Evolutionary conservation across 1,140 invertebrate genomes (phyloP).

Genomic region (Tetragnatha versicolor): DNA sequence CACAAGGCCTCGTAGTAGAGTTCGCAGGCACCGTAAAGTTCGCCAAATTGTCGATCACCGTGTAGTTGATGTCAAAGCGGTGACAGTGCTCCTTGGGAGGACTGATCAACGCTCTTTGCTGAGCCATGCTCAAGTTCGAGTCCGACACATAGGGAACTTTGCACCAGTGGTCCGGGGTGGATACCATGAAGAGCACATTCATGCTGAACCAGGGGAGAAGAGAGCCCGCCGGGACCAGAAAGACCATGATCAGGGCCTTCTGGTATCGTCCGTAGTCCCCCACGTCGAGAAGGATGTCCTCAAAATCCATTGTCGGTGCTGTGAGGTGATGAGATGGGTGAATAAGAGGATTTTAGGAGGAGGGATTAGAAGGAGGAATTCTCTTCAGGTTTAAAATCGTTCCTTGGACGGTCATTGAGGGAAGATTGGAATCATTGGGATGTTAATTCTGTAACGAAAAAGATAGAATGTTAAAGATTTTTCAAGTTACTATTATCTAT

Average conservation of each 20-base stretch:
- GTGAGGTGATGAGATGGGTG: no score
- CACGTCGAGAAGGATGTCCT: constrained; percentile 68
- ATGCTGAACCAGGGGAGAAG: constrained; percentile 57
- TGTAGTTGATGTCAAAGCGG: constrained; percentile 59
- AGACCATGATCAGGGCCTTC: constrained; percentile 59
- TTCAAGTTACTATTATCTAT: no score
- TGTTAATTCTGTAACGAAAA: no score
- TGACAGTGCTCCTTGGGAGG: constrained; percentile 52
- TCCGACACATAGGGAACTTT: constrained; percentile 65
- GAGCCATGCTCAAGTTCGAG: constrained; percentile 64
- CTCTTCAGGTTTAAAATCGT: no score
- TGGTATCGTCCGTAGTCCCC: constrained; percentile 71
- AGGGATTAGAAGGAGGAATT: no score
- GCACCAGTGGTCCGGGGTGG: constrained; percentile 70
- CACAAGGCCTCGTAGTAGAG: constrained; percentile 63
- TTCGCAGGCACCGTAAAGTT: constrained; percentile 7
- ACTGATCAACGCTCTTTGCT: constrained; percentile 56
- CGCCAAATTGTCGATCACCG: constrained; percentile 14
- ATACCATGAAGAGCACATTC: constrained; percentile 67
- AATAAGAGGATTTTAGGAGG: no score
- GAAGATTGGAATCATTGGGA: no score
- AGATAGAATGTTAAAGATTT: no score
- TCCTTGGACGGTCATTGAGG: no score
- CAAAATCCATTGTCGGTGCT: constrained; percentile 73
- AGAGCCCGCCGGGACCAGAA: constrained; percentile 51